Conservation (phyloP, 2,113 vertebrate species). For the Rhinogobius similis region DNA sequence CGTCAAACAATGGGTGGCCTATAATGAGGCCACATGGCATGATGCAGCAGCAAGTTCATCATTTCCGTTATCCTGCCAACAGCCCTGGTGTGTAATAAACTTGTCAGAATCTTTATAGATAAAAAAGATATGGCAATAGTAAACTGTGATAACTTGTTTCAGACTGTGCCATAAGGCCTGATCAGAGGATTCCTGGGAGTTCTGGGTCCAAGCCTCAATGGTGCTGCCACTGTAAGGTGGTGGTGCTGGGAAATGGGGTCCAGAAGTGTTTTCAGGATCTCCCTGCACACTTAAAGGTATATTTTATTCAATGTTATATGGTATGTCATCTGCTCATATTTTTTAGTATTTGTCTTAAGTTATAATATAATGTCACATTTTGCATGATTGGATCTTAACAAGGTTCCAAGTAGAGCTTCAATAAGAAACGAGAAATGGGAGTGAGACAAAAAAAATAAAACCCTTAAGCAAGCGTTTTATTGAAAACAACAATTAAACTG, state of each 20-base stretch:
- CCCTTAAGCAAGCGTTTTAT: too few species aligned
- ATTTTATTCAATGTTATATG: too few species aligned
- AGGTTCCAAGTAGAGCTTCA: too few species aligned
- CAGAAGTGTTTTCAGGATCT: conserved; percentile 86
- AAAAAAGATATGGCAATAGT: neutral
- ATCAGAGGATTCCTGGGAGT: conserved; percentile 67
- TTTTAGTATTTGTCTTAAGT: neutral
- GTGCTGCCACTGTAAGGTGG: conserved; percentile 96
- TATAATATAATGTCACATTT: too few species aligned
- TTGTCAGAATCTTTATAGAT: neutral
- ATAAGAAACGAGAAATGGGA: too few species aligned
- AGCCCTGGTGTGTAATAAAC: conserved; percentile 82
- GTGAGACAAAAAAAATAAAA: too few species aligned
- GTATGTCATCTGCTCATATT: too few species aligned
- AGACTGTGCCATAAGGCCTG: conserved; percentile 80
- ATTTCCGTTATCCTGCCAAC: conserved; percentile 78
- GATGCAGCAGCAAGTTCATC: conserved; percentile 79
- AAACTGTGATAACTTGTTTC: neutral
- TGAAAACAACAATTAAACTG: too few species aligned
- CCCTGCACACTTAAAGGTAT: conserved; percentile 76
- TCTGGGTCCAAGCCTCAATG: conserved; percentile 85
- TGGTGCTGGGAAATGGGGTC: conserved; percentile 92
- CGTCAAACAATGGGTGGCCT: conserved; percentile 52
- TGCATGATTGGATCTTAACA: too few species aligned
- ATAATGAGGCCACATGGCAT: conserved; percentile 68